Evolutionary conservation across 2,797 vertebrate genomes (phyloP).

Genomic region (Chiroxiphia lanceolata): DNA sequence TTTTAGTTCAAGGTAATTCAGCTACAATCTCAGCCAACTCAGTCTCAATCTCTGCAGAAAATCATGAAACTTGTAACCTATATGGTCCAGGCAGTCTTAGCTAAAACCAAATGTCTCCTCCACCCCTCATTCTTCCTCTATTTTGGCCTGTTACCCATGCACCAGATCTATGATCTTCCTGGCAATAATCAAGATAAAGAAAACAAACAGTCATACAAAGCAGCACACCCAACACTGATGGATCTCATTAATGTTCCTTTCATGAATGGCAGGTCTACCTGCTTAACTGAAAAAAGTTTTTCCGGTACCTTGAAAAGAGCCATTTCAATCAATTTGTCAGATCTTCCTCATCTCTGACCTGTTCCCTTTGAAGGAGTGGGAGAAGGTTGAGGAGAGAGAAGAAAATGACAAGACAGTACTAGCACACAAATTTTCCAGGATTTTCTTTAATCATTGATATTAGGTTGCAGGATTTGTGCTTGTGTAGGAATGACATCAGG

Average conservation of each 20-base stretch:
- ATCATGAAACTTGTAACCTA: neutral
- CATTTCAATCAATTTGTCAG: neutral
- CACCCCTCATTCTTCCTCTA: neutral
- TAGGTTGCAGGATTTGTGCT: neutral
- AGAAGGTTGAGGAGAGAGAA: neutral
- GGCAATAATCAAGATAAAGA: neutral
- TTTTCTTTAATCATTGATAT: neutral
- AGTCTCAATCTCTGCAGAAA: neutral
- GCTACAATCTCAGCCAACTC: neutral
- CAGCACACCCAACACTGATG: neutral
- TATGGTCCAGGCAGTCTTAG: neutral
- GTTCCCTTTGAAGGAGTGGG: neutral
- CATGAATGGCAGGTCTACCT: neutral
- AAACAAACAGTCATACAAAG: neutral
- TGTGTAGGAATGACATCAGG: neutral
- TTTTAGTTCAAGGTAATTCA: neutral
- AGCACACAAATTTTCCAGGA: neutral
- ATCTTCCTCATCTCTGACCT: neutral
- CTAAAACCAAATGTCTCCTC: neutral
- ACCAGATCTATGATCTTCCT: neutral
- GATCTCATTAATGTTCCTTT: neutral
- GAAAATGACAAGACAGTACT: neutral
- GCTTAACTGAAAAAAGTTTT: neutral
- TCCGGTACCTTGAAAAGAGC: neutral
- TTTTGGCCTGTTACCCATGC: neutral